Percentiles rank a stretch among this genome's conserved stretches.
phyloP scores from a whole-genome alignment of 2,113 vertebrate genomes.

The Zapornia atra region DNA sequence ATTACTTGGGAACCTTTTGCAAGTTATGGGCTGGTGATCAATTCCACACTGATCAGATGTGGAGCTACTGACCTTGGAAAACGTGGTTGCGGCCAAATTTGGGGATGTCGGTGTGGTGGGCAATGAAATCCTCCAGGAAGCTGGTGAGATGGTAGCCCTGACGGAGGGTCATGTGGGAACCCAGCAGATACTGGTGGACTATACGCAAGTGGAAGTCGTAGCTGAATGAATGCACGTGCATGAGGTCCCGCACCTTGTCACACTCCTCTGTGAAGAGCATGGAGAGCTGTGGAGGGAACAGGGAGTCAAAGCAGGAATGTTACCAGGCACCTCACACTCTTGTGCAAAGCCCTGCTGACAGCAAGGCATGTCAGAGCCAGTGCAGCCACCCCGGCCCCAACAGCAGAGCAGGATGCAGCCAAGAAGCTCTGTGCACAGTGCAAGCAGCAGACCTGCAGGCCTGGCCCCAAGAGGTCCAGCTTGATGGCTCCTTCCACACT shows the following conservation, averaged over 20 bases:
- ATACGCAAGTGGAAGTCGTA: conserved; percentile 97
- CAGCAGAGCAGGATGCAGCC: neutral
- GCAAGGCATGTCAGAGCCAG: neutral
- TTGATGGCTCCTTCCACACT: neutral
- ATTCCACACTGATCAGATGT: neutral
- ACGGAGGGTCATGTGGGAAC: conserved; percentile 89
- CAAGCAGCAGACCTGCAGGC: neutral
- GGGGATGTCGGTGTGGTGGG: conserved; percentile 92
- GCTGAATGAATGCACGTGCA: conserved; percentile 98
- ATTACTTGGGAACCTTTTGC: neutral
- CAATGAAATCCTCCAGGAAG: conserved; percentile 95
- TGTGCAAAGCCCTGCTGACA: neutral
- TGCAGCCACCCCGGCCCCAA: neutral
- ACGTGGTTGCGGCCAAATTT: conserved; percentile 97
- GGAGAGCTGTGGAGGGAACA: conserved; percentile 82
- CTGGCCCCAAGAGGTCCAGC: neutral
- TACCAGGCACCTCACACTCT: neutral
- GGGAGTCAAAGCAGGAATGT: neutral
- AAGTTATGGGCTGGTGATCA: neutral
- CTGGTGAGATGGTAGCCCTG: conserved; percentile 95
- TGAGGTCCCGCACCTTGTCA: conserved; percentile 95
- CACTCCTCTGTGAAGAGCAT: conserved; percentile 99
- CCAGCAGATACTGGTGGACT: conserved; percentile 94
- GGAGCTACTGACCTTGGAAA: conserved; percentile 84
- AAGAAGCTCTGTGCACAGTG: neutral